These are phyloP conservation scores for Liasis olivaceus DNA, from an alignment of 2,797 vertebrate genomes.

Conservation along the genomic window DNA sequence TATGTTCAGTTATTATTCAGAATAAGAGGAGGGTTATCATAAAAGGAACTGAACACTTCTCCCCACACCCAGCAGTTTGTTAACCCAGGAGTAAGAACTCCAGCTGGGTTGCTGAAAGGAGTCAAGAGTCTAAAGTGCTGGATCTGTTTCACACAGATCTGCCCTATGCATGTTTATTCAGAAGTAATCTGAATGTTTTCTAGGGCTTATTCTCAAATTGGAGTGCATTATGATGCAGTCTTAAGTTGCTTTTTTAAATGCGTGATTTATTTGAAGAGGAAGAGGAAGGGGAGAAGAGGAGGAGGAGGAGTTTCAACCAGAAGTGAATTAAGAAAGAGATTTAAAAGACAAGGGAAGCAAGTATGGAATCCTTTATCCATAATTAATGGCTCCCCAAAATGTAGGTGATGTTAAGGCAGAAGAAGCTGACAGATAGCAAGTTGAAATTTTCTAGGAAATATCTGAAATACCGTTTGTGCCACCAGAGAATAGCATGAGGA, in stretches of 20 bases:
- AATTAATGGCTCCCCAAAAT: background rate
- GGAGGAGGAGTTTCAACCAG: background rate
- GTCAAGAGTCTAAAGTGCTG: background rate
- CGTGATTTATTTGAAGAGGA: background rate
- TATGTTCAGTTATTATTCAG: conserved; percentile 35
- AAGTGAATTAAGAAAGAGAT: background rate
- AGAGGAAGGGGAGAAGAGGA: too few species aligned
- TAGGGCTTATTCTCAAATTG: background rate
- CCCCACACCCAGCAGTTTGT: background rate
- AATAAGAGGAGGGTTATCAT: background rate
- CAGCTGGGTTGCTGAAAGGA: background rate
- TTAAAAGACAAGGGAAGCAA: background rate
- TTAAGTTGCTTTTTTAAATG: background rate
- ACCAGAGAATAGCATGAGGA: background rate
- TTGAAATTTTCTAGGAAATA: background rate
- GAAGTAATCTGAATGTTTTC: background rate
- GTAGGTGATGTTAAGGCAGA: background rate
- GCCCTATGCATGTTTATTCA: background rate
- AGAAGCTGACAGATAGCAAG: background rate
- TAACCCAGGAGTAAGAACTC: background rate
- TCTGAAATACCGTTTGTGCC: background rate
- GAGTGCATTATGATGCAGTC: background rate
- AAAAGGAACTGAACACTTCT: conserved; percentile 9
- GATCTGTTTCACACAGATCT: background rate
- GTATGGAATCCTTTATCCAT: background rate